phyloP scores from a whole-genome alignment of 2,113 vertebrate species.

The Upupa epops region DNA sequence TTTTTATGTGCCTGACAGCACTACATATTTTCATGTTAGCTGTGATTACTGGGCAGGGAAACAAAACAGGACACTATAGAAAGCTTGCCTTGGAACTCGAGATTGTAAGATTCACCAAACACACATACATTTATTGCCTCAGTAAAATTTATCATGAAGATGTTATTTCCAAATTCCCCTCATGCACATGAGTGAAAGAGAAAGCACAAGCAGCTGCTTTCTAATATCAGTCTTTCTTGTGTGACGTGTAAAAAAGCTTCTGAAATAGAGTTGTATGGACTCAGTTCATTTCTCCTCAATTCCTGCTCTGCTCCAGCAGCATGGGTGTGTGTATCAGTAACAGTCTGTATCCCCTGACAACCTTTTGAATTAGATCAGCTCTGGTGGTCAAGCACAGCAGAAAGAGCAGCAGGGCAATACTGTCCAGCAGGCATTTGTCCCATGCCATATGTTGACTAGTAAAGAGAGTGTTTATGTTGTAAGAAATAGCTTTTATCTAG shows the following conservation, averaged over 20 bases:
- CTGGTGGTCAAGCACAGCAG: background rate
- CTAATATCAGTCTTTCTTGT: background rate
- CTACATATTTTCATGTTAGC: too few relatives aligned
- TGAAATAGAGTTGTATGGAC: background rate
- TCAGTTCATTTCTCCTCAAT: background rate
- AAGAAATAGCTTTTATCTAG: background rate
- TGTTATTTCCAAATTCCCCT: background rate
- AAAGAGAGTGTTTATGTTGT: background rate
- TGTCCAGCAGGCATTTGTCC: background rate
- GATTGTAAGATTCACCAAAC: too few relatives aligned
- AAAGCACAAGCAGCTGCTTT: background rate
- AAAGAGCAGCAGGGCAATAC: background rate
- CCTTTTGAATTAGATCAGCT: background rate
- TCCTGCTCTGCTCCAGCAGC: background rate
- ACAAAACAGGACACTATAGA: too few relatives aligned
- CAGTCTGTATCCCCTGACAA: background rate
- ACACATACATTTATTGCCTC: too few relatives aligned
- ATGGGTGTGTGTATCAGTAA: background rate
- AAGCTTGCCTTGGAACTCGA: too few relatives aligned
- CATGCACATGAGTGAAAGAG: background rate
- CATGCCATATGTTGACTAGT: background rate
- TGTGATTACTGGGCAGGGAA: too few relatives aligned
- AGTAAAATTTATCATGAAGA: too few relatives aligned
- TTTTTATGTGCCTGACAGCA: too few relatives aligned
- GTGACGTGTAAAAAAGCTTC: background rate